Percentiles rank a stretch among this genome's conserved stretches.
Conservation (phyloP, 2,113 vertebrate species). For the Panthera tigris region DNA sequence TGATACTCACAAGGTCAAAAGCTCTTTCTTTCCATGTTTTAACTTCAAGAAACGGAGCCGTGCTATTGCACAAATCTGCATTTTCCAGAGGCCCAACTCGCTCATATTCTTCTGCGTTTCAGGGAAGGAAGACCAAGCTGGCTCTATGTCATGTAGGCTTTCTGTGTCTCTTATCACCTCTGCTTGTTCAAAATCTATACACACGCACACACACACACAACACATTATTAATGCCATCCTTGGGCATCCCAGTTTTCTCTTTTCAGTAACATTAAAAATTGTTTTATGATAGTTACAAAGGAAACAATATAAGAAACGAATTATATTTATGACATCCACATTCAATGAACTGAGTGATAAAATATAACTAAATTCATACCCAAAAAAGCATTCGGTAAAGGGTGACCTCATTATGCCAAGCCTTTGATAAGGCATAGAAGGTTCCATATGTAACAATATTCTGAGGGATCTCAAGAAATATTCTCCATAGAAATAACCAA, state of each 20-base stretch:
- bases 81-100: conserved; percentile 89
- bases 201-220: background rate
- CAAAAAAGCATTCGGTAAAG: background rate
- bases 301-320: background rate
- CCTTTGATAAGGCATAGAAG: background rate
- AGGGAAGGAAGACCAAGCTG: conserved; percentile 73
- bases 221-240: background rate
- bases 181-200: conserved; percentile 84
- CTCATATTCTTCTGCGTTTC: conserved; percentile 60
- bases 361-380: background rate
- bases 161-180: conserved; percentile 77
- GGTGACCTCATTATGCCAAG: background rate
- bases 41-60: conserved; percentile 92
- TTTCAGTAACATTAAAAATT: background rate
- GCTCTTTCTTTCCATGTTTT: conserved; percentile 85
- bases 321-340: background rate
- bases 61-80: conserved; percentile 90
- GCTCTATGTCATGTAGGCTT: conserved; percentile 82
- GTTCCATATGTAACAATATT: background rate
- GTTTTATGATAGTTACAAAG: background rate
- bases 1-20: conserved; percentile 78
- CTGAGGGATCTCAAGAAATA: background rate
- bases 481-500: background rate
- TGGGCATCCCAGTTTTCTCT: background rate
- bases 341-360: background rate